phyloP scores from a whole-genome alignment of 2,888 invertebrate genomes.

The Drosophila mimetica region DNA sequence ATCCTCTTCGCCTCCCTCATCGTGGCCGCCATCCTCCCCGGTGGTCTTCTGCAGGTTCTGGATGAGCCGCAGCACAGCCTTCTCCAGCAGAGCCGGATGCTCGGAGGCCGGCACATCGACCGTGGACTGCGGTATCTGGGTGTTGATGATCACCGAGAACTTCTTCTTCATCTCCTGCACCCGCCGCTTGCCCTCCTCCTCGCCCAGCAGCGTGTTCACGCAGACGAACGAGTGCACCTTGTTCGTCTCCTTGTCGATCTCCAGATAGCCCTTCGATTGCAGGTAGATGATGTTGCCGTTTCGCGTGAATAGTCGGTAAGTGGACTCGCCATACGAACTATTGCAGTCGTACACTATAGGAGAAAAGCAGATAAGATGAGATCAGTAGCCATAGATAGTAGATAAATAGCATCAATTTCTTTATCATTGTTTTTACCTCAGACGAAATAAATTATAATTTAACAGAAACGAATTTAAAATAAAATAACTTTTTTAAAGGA shows the following conservation, averaged over 20 bases:
- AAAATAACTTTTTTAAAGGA: too few relatives aligned
- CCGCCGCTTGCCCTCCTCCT: conserved; percentile 89
- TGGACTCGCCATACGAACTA: conserved; percentile 93
- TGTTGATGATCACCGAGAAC: conserved; percentile 89
- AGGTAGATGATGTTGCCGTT: conserved; percentile 94
- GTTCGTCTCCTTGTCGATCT: conserved; percentile 91
- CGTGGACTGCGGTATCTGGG: conserved; percentile 83
- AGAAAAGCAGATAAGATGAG: background rate
- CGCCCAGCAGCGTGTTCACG: conserved; percentile 91
- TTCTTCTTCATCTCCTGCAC: conserved; percentile 92
- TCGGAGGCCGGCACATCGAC: conserved; percentile 86
- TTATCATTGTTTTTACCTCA: too few relatives aligned
- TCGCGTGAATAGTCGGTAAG: conserved; percentile 92
- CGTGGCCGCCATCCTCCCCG: conserved; percentile 58
- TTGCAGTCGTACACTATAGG: conserved; percentile 92
- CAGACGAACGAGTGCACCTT: conserved; percentile 94
- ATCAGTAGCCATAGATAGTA: background rate
- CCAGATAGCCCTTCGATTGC: conserved; percentile 92
- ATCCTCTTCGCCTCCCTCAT: conserved; percentile 41
- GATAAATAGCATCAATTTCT: too few relatives aligned
- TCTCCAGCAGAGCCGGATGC: conserved; percentile 89
- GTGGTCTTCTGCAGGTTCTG: conserved; percentile 84
- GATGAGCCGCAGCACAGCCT: conserved; percentile 89
- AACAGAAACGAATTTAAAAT: too few relatives aligned
- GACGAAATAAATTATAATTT: too few relatives aligned